Evolutionary conservation across 1,140 invertebrate genomes (phyloP).

Genomic region (Nasonia longicornis): DNA sequence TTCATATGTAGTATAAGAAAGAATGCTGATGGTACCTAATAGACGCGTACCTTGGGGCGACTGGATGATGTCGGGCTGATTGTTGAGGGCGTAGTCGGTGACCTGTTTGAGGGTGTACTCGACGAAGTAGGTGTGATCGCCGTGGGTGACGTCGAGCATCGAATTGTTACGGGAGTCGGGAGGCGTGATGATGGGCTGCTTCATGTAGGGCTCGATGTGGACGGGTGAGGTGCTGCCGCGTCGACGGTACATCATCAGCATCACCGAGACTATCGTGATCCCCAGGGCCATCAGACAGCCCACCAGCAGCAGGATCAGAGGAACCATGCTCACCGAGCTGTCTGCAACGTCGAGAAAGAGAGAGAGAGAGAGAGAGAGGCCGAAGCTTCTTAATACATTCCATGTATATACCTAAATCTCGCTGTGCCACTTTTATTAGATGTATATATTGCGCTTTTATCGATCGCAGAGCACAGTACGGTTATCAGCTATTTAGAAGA

Average conservation of each 20-base stretch:
- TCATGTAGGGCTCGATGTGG: constrained; percentile 70
- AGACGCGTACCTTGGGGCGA: constrained; percentile 67
- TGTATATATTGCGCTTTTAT: neutral
- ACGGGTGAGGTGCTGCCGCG: constrained; percentile 67
- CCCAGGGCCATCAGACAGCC: constrained; percentile 75
- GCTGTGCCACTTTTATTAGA: neutral
- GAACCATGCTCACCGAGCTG: constrained; percentile 73
- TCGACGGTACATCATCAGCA: constrained; percentile 69
- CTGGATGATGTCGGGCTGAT: constrained; percentile 72
- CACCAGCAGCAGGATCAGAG: constrained; percentile 73
- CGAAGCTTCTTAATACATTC: no score
- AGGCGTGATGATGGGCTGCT: constrained; percentile 71
- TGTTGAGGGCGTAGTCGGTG: constrained; percentile 66
- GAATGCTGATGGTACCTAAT: constrained; percentile 29
- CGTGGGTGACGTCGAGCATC: constrained; percentile 69
- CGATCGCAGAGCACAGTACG: no score
- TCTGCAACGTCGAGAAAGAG: constrained; percentile 62
- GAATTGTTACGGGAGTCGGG: constrained; percentile 69
- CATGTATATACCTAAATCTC: no score
- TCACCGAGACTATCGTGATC: constrained; percentile 73
- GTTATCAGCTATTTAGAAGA: no score
- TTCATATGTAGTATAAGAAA: neutral
- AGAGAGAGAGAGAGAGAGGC: no score
- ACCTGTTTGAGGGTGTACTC: constrained; percentile 70
- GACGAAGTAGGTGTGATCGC: constrained; percentile 71